Percentiles rank a stretch among this genome's conserved stretches.
phyloP scores from a whole-genome alignment of 2,113 vertebrate genomes.

The Proterorhinus semilunaris region DNA sequence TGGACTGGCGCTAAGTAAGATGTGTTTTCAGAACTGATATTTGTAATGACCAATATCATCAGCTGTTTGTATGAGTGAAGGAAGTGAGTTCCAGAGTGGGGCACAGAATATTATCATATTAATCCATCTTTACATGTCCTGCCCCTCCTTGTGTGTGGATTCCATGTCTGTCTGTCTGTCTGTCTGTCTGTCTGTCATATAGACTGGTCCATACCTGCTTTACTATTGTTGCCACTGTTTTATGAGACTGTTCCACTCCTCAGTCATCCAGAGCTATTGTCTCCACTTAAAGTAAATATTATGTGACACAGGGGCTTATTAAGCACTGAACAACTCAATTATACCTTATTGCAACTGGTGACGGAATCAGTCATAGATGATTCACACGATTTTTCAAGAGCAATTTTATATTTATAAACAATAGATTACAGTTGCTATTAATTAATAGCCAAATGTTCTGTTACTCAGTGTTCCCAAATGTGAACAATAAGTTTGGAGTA shows the following conservation, averaged over 20 bases:
- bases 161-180: not conserved
- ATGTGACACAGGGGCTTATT: conserved; percentile 1
- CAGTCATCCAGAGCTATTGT: conserved; percentile 1
- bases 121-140: not conserved
- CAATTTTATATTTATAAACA: not conserved
- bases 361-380: not conserved
- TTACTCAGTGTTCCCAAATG: not conserved
- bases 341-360: not conserved
- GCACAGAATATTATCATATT: too few relatives aligned
- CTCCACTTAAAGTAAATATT: conserved; percentile 7
- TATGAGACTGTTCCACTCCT: not conserved
- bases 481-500: not conserved
- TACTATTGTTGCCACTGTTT: not conserved
- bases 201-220: not conserved
- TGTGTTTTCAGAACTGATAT: too few relatives aligned
- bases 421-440: not conserved
- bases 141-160: not conserved
- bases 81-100: too few relatives aligned
- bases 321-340: not conserved
- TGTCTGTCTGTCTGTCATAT: conserved; percentile 1
- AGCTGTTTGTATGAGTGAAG: too few relatives aligned
- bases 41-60: too few relatives aligned
- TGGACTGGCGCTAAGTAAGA: too few relatives aligned
- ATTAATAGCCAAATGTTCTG: not conserved
- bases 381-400: not conserved